phyloP scores from a whole-genome alignment of 2,888 invertebrate genomes.

The Melanchra persicariae region DNA sequence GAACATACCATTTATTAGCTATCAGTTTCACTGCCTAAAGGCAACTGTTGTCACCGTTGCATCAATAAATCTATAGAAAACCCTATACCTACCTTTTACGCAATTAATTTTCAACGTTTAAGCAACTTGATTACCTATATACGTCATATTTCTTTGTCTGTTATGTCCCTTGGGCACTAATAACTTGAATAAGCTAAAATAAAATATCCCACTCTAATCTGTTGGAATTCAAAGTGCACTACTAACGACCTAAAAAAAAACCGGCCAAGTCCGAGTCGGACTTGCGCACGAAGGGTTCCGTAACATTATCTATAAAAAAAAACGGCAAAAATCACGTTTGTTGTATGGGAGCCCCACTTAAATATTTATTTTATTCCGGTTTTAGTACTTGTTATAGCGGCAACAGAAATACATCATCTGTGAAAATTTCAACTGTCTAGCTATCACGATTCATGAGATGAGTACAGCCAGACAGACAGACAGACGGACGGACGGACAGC shows the following conservation, averaged over 20 bases:
- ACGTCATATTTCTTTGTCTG: not conserved
- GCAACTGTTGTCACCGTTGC: not conserved
- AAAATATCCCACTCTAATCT: not conserved
- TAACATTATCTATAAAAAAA: too few species aligned
- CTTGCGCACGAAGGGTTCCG: too few species aligned
- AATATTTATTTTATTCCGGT: too few species aligned
- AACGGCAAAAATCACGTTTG: too few species aligned
- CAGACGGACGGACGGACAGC: too few species aligned
- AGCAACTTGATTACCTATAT: not conserved
- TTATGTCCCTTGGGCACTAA: not conserved
- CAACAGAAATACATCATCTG: too few species aligned
- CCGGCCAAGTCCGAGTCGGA: too few species aligned
- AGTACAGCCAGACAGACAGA: too few species aligned
- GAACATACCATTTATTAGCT: slow-evolving; percentile 3
- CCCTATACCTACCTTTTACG: not conserved
- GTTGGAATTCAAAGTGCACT: not conserved
- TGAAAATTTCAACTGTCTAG: too few species aligned
- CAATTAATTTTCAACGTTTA: not conserved
- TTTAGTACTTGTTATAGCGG: too few species aligned
- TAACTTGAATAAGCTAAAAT: not conserved
- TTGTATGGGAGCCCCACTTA: too few species aligned
- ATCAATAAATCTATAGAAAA: not conserved
- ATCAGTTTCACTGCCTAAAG: slow-evolving; percentile 3
- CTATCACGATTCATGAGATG: too few species aligned
- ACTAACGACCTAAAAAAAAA: not conserved